A percentile compares a stretch with the other conserved stretches of the same genome.
Conservation (phyloP, 2,888 invertebrate genomes). For the Apodemia mormo region DNA sequence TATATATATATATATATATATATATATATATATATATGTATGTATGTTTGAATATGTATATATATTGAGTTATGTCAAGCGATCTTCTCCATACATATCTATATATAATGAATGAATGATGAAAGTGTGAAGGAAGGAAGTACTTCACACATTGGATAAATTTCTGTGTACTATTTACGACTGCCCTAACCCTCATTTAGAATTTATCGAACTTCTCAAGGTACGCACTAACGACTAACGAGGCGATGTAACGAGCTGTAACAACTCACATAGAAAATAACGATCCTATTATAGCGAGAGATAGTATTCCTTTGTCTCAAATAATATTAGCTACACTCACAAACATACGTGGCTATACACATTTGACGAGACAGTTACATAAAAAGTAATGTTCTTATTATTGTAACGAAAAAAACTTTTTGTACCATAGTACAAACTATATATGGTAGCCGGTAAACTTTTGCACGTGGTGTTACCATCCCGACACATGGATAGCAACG, state of each 20-base stretch:
- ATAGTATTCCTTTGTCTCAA: constrained; percentile 1
- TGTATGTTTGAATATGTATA: too few relatives aligned
- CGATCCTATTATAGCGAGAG: constrained; percentile 26
- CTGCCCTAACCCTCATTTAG: constrained; percentile 13
- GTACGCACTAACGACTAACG: constrained; percentile 28
- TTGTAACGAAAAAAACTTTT: too few relatives aligned
- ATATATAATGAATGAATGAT: too few relatives aligned
- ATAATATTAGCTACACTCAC: not conserved
- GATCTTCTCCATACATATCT: too few relatives aligned
- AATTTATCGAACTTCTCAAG: constrained; percentile 28
- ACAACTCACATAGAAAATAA: constrained; percentile 36
- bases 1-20: too few relatives aligned
- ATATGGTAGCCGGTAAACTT: too few relatives aligned
- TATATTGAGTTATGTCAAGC: too few relatives aligned
- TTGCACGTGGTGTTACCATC: too few relatives aligned
- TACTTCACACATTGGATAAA: not conserved
- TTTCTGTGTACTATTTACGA: not conserved
- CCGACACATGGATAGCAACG: too few relatives aligned
- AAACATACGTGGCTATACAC: not conserved
- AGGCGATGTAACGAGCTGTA: constrained; percentile 35
- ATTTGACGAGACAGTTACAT: not conserved
- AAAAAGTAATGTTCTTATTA: not conserved
- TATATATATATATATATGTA: too few relatives aligned
- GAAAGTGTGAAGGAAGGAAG: too few relatives aligned
- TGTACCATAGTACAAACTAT: too few relatives aligned